These are phyloP conservation scores for Phortica variegata DNA, from an alignment of 1,140 invertebrate genomes.

Conservation along the genomic window DNA sequence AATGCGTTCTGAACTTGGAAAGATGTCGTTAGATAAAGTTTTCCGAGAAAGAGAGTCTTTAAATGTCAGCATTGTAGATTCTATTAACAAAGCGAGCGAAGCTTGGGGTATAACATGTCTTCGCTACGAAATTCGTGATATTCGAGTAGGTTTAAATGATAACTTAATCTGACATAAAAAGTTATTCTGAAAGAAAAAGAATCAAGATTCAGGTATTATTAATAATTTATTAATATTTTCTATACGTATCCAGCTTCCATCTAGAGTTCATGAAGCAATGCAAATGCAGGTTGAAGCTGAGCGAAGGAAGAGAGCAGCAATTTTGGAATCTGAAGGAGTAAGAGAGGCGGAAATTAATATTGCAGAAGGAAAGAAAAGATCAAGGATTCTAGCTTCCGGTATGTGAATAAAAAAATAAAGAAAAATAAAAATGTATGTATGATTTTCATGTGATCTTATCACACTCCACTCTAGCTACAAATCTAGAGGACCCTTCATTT, in stretches of 20 bases:
- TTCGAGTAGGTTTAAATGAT: constrained; percentile 67
- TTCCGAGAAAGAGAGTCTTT: constrained; percentile 95
- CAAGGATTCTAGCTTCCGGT: constrained; percentile 93
- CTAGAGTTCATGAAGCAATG: constrained; percentile 96
- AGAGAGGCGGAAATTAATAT: constrained; percentile 96
- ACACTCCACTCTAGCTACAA: too few species aligned
- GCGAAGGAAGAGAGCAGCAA: constrained; percentile 91
- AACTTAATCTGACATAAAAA: constrained; percentile 1
- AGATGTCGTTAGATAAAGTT: constrained; percentile 96
- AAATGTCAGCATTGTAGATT: constrained; percentile 94
- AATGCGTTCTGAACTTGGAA: constrained; percentile 97
- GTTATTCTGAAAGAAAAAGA: too few species aligned
- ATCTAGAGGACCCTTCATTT: too few species aligned
- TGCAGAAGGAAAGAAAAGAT: constrained; percentile 90
- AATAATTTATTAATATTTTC: neutral
- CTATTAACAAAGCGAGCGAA: constrained; percentile 97
- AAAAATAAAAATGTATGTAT: too few species aligned
- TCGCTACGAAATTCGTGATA: constrained; percentile 86
- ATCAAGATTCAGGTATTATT: too few species aligned
- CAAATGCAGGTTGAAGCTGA: constrained; percentile 99
- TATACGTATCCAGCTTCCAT: constrained; percentile 65
- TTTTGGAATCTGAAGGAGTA: constrained; percentile 95
- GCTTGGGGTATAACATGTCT: constrained; percentile 98
- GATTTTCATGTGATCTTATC: too few species aligned
- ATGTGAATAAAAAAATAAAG: neutral